Percentiles rank a stretch among this genome's conserved stretches.
Conservation (phyloP, 23 tunicate species). For the Trididemnum clinides region DNA sequence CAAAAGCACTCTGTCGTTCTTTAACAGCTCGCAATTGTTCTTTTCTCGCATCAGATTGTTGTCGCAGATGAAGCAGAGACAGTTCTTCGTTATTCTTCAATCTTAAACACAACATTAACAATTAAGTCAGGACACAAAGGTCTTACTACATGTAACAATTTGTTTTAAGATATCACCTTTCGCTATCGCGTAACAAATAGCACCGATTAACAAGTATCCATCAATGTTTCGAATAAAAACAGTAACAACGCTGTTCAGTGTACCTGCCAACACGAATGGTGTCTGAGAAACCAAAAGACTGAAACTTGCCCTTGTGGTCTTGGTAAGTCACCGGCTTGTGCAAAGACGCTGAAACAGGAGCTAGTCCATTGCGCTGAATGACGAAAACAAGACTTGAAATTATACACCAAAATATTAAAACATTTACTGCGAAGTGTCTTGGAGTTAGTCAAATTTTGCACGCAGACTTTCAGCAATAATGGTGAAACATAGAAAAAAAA, state of each 20-base stretch:
- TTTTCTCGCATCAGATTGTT: constrained; percentile 19
- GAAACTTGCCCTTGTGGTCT: constrained; percentile 42
- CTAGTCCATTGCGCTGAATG: constrained; percentile 45
- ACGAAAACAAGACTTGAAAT: too few species aligned
- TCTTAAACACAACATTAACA: constrained; percentile 4
- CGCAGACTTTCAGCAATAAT: too few species aligned
- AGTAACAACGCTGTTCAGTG: background rate
- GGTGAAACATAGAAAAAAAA: too few species aligned
- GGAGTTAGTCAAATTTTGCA: too few species aligned
- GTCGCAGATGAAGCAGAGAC: constrained; percentile 37
- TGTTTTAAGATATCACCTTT: too few species aligned
- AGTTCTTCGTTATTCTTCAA: constrained; percentile 24
- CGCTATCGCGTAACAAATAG: background rate
- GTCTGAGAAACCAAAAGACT: constrained; percentile 6
- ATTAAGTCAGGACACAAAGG: too few species aligned
- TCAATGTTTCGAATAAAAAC: background rate
- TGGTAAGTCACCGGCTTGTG: constrained; percentile 64
- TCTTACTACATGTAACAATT: too few species aligned
- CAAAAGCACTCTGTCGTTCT: constrained; percentile 27
- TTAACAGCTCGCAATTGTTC: constrained; percentile 40
- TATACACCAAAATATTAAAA: too few species aligned
- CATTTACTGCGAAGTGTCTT: too few species aligned
- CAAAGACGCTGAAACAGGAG: constrained; percentile 68
- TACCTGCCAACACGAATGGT: background rate
- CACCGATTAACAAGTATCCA: background rate